These are phyloP conservation scores for Oreochromis tanganicae DNA, from an alignment of 2,113 vertebrate genomes.

Conservation along the genomic window DNA sequence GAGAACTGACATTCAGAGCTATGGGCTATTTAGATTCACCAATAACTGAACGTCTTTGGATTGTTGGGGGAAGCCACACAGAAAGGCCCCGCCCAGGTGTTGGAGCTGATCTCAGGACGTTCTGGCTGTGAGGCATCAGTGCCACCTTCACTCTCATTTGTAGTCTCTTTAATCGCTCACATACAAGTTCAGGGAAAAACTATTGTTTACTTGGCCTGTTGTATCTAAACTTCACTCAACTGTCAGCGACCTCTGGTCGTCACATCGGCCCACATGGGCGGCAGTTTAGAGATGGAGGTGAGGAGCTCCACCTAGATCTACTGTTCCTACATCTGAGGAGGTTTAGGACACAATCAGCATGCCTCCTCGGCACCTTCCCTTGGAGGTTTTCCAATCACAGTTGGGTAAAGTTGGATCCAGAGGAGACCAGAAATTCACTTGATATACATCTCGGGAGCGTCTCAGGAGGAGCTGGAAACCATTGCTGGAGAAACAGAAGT, in stretches of 20 bases:
- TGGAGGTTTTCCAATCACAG: too few relatives aligned
- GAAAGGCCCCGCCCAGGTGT: background rate
- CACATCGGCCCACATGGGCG: background rate
- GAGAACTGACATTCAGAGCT: background rate
- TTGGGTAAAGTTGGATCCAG: background rate
- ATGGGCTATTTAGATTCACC: background rate
- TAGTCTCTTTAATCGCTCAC: background rate
- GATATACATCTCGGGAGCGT: accelerated
- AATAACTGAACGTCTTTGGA: background rate
- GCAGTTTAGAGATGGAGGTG: background rate
- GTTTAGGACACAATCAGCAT: background rate
- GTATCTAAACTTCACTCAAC: background rate
- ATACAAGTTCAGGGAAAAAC: background rate
- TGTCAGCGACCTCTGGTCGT: background rate
- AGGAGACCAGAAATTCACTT: background rate
- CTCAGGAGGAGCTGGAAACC: background rate
- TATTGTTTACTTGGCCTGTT: background rate
- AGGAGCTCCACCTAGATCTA: background rate
- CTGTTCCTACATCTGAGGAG: background rate
- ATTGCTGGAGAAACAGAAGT: background rate
- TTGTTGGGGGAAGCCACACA: accelerated
- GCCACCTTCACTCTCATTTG: background rate
- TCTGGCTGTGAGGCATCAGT: background rate
- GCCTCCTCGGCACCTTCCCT: background rate
- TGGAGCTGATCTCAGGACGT: background rate